A percentile compares a stretch with the other conserved stretches of the same genome.
phyloP scores from a whole-genome alignment of 1,140 invertebrate species.

The Sipha flava region DNA sequence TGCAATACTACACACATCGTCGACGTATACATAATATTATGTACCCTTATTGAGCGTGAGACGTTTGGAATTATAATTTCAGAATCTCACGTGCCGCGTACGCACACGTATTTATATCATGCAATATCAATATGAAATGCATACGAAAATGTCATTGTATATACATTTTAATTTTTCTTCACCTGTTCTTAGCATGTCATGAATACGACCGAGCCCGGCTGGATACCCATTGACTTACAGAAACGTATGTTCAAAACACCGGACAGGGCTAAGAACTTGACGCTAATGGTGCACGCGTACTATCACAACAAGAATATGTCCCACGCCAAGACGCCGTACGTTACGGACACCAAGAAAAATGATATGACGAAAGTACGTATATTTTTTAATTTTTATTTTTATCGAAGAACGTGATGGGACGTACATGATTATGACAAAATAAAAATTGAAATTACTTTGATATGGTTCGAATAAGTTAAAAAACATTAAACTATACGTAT shows the following conservation, averaged over 20 bases:
- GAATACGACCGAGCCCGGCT: conserved; percentile 50
- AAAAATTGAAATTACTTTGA: too few relatives aligned
- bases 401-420: too few relatives aligned
- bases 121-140: too few relatives aligned
- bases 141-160: background rate
- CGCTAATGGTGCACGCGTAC: conserved; percentile 59
- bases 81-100: too few relatives aligned
- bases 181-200: conserved; percentile 35
- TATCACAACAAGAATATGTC: background rate
- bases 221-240: conserved; percentile 66
- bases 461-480: too few relatives aligned
- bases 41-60: background rate
- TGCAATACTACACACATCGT: too few relatives aligned
- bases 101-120: too few relatives aligned
- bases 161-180: background rate
- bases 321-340: conserved; percentile 2
- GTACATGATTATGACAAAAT: too few relatives aligned
- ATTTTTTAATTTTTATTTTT: background rate
- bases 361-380: conserved; percentile 36
- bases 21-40: background rate
- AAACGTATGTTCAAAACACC: conserved; percentile 63
- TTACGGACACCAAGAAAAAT: conserved; percentile 44
- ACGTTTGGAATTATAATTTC: too few relatives aligned
- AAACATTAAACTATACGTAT: too few relatives aligned
- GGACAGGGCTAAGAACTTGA: conserved; percentile 53